phyloP scores from a whole-genome alignment of 2,797 vertebrate species.

The Botia kubotai region DNA sequence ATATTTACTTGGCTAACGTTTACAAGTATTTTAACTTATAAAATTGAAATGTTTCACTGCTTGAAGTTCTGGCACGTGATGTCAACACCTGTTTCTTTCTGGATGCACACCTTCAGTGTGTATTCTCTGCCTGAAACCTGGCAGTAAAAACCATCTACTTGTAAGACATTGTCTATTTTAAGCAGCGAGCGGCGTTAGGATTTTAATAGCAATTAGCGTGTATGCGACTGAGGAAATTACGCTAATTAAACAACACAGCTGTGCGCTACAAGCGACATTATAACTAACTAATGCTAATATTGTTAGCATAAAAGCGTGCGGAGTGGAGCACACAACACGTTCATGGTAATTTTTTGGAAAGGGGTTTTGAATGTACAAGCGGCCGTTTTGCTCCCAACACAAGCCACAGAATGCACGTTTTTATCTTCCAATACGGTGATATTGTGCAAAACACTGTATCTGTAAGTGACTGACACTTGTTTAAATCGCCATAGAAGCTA shows the following conservation, averaged over 20 bases:
- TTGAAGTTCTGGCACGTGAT: slow-evolving; percentile 11
- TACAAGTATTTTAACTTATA: background rate
- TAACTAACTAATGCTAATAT: slow-evolving; percentile 74
- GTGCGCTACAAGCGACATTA: slow-evolving; percentile 75
- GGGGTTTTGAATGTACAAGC: slow-evolving; percentile 63
- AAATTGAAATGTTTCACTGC: background rate
- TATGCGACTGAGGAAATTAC: slow-evolving; percentile 72
- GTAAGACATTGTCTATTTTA: slow-evolving; percentile 55
- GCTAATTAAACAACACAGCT: slow-evolving; percentile 79
- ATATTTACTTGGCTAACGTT: background rate
- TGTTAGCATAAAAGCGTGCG: slow-evolving; percentile 68
- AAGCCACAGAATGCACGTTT: background rate
- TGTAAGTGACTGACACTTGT: background rate
- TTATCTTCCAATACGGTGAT: too few species aligned
- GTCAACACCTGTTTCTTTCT: slow-evolving; percentile 32
- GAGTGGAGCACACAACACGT: slow-evolving; percentile 65
- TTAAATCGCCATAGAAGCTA: background rate
- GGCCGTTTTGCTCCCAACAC: slow-evolving; percentile 53
- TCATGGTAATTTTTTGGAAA: slow-evolving; percentile 72
- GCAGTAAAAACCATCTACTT: slow-evolving; percentile 50
- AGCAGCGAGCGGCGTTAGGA: slow-evolving; percentile 50
- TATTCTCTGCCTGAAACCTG: slow-evolving; percentile 40
- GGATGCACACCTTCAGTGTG: background rate
- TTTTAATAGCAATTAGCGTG: slow-evolving; percentile 66
- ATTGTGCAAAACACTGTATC: background rate